Evolutionary conservation across 2,888 invertebrate genomes (phyloP), one percentile per base, ranked within the genome.

Genomic region (Meloe dianella): DNA sequence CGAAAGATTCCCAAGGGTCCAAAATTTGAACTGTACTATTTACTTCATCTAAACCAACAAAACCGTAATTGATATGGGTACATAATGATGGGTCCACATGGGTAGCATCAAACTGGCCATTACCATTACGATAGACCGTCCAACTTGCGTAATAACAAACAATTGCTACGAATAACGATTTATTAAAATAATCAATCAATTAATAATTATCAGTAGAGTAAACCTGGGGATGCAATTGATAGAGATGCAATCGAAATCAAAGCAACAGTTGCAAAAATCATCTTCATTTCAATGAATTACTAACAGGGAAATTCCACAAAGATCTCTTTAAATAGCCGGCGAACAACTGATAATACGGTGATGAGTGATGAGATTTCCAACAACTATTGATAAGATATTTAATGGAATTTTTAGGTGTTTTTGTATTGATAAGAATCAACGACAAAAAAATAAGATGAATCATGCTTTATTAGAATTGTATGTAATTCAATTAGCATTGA

Each of bases 71-170:
- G 22, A 79, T 70, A 64, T 79, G 79, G 7, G 79, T 79, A 61
- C 79, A 79, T 9, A 79, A 71, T 57, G 61, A 61, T 5, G 76
- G 71, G 57, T 79, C 77, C 17, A 78, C 74, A 62, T 78, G 69
- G 10, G 69, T 59, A 3, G 77, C 74, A 35, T 75, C 74, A 51
- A 78, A 79, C 67, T 70, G 71, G 20, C 79, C 78, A 73, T 76
- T 74, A 56, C 74, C 76, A 10, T 70, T 72, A 62, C 78, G 67
- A 54, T 79, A 79, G 1, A 75, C 68, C 12, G 79, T 75, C 79
- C 78, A 79, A 47, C 77, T 77, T 38, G 77, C 72, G 57, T 77
- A 79, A 41, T 78, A 79, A 61, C 79, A 79, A 22, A 75, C 73
- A 17, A 78, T 54, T 6, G 24, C 51, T 64, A n/a, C 12, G 54